phyloP scores from a whole-genome alignment of 1,140 invertebrate species.

The Aricia agestis region DNA sequence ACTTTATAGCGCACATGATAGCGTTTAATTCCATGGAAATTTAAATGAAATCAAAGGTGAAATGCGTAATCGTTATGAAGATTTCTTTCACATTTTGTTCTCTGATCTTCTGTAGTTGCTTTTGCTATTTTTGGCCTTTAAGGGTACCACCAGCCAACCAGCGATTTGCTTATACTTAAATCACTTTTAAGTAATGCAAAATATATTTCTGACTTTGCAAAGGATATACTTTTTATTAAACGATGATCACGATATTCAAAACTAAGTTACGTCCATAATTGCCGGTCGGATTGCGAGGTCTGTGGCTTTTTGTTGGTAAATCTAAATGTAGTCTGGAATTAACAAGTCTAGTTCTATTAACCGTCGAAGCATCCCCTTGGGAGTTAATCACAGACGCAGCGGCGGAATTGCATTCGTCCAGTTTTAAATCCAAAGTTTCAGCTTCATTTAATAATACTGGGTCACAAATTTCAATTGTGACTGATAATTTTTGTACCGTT shows the following conservation, averaged over 20 bases:
- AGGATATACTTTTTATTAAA: neutral
- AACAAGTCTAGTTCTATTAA: conserved; percentile 6
- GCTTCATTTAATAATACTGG: neutral
- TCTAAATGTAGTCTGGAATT: neutral
- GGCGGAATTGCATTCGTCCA: neutral
- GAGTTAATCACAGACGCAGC: neutral
- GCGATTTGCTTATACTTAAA: neutral
- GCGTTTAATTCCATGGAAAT: neutral
- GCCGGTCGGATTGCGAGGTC: neutral
- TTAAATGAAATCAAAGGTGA: neutral
- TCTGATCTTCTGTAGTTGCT: neutral
- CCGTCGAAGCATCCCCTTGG: neutral
- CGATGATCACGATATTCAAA: neutral
- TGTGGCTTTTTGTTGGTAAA: conserved; percentile 13
- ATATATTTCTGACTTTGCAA: neutral
- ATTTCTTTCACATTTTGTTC: neutral
- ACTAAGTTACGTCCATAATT: neutral
- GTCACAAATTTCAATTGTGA: neutral
- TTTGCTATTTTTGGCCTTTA: neutral
- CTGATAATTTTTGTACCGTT: neutral
- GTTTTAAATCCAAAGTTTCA: neutral
- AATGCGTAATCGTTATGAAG: neutral
- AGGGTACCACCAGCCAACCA: neutral
- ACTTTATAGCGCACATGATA: neutral
- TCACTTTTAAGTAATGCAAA: neutral